These are phyloP conservation scores for Typhlichthys subterraneus DNA, from an alignment of 2,797 vertebrate species.

Conservation along the genomic window DNA sequence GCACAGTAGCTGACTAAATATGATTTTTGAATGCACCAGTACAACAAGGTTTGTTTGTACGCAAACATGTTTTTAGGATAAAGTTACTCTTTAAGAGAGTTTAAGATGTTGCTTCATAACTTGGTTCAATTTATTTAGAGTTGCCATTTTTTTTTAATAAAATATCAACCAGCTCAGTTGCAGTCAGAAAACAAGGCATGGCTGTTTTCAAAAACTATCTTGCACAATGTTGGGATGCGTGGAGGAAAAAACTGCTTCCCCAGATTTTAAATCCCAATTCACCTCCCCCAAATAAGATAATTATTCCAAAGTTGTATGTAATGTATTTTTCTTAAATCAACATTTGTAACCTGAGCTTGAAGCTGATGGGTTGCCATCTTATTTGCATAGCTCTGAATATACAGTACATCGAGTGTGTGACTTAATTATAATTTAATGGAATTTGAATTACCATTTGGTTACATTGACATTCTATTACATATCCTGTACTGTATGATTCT, in stretches of 20 bases:
- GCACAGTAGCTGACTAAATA: not conserved
- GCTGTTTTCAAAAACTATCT: not conserved
- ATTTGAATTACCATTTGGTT: not conserved
- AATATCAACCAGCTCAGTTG: slow-evolving; percentile 11
- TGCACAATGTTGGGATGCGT: not conserved
- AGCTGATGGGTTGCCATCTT: not conserved
- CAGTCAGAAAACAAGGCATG: slow-evolving; percentile 18
- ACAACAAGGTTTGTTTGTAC: too few species aligned
- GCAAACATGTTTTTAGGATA: too few species aligned
- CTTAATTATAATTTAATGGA: too few species aligned
- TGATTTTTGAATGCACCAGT: not conserved
- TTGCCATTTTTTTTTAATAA: slow-evolving; percentile 28
- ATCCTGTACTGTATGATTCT: slow-evolving; percentile 40
- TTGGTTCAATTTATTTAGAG: too few species aligned
- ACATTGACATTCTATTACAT: slow-evolving; percentile 2
- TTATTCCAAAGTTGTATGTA: too few species aligned
- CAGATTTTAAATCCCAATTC: not conserved
- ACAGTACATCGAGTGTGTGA: too few species aligned
- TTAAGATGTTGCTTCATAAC: slow-evolving; percentile 1
- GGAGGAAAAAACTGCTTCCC: not conserved
- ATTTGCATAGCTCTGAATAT: slow-evolving; percentile 2
- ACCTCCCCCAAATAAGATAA: too few species aligned
- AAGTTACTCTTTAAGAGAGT: too few species aligned
- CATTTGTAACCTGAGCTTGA: not conserved
- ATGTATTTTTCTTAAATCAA: too few species aligned